phyloP scores from a whole-genome alignment of 2,113 vertebrate genomes.

The Leucopsar rothschildi region DNA sequence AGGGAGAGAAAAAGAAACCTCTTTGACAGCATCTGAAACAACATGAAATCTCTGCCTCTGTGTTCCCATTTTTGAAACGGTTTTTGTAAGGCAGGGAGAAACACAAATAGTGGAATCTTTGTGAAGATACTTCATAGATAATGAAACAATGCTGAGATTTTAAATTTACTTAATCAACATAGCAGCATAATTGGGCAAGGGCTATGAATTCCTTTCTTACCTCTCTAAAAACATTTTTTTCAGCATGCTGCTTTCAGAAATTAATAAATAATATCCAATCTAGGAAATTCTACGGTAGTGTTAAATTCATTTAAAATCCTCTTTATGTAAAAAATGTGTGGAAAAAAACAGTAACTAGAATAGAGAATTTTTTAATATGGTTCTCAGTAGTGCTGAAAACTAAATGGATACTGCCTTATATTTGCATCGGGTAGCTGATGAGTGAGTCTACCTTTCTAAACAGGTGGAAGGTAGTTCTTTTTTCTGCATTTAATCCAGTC shows the following conservation, averaged over 20 bases:
- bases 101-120: not conserved
- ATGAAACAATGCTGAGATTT: conserved; percentile 18
- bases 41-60: conserved; percentile 14
- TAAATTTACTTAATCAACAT: conserved; percentile 4
- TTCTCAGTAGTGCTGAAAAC: not conserved
- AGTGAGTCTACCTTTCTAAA: not conserved
- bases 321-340: not conserved
- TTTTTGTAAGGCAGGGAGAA: conserved; percentile 10
- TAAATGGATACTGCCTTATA: not conserved
- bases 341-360: not conserved
- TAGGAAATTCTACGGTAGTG: not conserved
- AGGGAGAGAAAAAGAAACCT: conserved; percentile 23
- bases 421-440: not conserved
- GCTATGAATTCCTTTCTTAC: not conserved
- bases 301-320: not conserved
- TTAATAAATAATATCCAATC: not conserved
- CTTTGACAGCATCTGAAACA: conserved; percentile 54
- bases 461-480: not conserved
- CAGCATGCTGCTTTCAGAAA: not conserved
- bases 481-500: not conserved
- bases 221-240: not conserved
- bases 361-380: not conserved
- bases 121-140: conserved; percentile 16
- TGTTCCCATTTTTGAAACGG: not conserved
- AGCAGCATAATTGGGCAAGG: not conserved